Evolutionary conservation across 2,113 vertebrate species (phyloP).

Genomic region (Conger conger): DNA sequence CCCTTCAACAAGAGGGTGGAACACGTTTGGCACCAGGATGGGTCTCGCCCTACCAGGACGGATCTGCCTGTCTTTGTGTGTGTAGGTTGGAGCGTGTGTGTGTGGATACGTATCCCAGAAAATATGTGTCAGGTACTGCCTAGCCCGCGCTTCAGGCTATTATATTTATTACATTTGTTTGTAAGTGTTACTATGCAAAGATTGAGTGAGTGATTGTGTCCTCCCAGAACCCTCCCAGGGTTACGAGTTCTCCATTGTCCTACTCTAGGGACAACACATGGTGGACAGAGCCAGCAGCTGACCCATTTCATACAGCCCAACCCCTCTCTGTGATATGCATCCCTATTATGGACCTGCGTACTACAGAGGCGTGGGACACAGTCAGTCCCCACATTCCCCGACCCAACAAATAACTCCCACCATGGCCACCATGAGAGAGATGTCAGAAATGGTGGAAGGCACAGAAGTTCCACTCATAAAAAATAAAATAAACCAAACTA

Average conservation of each 20-base stretch:
- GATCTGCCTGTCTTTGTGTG: background rate
- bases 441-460: background rate
- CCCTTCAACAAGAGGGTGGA: background rate
- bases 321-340: constrained; percentile 1
- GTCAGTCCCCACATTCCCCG: background rate
- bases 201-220: background rate
- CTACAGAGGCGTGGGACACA: background rate
- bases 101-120: background rate
- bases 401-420: background rate
- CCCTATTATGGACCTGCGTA: background rate
- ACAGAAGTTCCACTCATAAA: background rate
- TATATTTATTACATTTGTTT: background rate
- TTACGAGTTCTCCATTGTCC: background rate
- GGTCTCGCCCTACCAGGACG: background rate
- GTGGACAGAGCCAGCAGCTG: constrained; percentile 2
- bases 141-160: no score
- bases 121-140: no score
- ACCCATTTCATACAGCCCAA: background rate
- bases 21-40: background rate
- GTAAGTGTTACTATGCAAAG: background rate
- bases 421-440: background rate
- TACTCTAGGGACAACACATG: background rate
- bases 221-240: background rate
- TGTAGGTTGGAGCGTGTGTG: background rate
- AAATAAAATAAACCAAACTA: background rate